These are phyloP conservation scores for Tinea semifulvella DNA, from an alignment of 2,888 invertebrate species.

Conservation along the genomic window DNA sequence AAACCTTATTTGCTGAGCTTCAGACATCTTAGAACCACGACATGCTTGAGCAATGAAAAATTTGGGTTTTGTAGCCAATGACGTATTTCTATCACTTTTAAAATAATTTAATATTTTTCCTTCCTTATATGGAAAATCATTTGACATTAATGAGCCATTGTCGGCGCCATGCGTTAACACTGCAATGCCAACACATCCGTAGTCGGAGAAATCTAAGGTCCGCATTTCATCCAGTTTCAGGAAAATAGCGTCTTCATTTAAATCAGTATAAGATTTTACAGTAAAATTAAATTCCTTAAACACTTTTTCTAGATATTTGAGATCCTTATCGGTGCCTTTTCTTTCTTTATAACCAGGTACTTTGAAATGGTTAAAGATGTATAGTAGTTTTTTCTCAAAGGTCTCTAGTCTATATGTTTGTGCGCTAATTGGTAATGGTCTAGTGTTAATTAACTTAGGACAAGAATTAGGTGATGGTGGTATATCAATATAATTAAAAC, in stretches of 20 bases:
- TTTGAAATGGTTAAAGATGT: conserved; percentile 43
- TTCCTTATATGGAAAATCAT: conserved; percentile 39
- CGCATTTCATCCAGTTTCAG: conserved; percentile 33
- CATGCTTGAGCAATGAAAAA: conserved; percentile 51
- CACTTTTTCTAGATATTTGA: conserved; percentile 29
- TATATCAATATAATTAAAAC: not conserved
- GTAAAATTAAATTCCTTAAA: conserved; percentile 39
- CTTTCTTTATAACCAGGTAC: conserved; percentile 31
- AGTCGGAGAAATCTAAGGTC: conserved; percentile 34
- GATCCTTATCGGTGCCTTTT: conserved; percentile 40
- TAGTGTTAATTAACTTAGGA: conserved; percentile 19
- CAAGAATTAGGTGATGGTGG: too few species aligned
- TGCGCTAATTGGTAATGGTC: conserved; percentile 32
- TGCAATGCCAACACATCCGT: conserved; percentile 43
- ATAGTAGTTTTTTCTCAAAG: conserved; percentile 38
- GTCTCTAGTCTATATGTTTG: conserved; percentile 41
- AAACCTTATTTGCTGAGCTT: conserved; percentile 26
- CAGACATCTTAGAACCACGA: conserved; percentile 33
- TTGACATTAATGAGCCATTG: conserved; percentile 37
- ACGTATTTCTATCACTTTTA: conserved; percentile 30
- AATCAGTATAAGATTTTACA: conserved; percentile 30
- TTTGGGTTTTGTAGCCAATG: conserved; percentile 43
- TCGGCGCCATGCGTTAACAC: conserved; percentile 44
- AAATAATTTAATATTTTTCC: conserved; percentile 41
- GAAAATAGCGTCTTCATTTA: conserved; percentile 34